Percentiles rank a stretch among this genome's conserved stretches.
Evolutionary conservation across 2,113 vertebrate species (phyloP).

Genomic region (Chionis minor): DNA sequence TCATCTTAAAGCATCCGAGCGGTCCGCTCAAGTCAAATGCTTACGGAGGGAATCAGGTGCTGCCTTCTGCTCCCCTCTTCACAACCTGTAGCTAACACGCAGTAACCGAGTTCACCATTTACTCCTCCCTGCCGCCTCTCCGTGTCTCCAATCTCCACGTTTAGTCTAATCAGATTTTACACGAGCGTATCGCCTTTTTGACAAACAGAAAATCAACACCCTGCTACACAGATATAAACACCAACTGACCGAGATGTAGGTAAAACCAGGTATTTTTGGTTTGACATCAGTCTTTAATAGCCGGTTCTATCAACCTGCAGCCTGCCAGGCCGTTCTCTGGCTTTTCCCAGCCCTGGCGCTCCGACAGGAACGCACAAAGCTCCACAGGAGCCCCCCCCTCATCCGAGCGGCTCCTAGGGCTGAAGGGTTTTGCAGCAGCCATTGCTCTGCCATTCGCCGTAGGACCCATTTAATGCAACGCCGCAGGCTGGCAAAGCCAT

Average conservation of each 20-base stretch:
- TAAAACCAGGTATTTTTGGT: neutral
- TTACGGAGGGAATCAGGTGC: neutral
- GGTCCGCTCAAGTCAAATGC: neutral
- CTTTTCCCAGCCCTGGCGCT: neutral
- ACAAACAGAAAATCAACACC: neutral
- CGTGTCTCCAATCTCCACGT: neutral
- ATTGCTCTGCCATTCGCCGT: fast-evolving
- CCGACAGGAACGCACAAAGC: neutral
- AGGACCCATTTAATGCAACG: neutral
- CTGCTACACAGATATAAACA: neutral
- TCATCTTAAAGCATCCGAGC: neutral
- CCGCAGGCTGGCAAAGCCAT: neutral
- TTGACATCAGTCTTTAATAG: neutral
- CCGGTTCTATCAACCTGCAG: no score
- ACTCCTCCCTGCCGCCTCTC: neutral
- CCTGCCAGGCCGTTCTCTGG: neutral
- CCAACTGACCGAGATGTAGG: fast-evolving
- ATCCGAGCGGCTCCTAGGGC: neutral
- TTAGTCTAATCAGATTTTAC: neutral
- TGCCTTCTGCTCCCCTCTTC: neutral
- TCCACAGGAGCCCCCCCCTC: neutral
- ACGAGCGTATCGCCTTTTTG: neutral
- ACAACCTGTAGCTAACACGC: neutral
- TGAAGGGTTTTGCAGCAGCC: neutral
- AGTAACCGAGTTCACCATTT: fast-evolving